Evolutionary conservation across 2,797 vertebrate genomes (phyloP), one percentile per base, ranked within the genome.

Genomic region (Anas capensis): DNA sequence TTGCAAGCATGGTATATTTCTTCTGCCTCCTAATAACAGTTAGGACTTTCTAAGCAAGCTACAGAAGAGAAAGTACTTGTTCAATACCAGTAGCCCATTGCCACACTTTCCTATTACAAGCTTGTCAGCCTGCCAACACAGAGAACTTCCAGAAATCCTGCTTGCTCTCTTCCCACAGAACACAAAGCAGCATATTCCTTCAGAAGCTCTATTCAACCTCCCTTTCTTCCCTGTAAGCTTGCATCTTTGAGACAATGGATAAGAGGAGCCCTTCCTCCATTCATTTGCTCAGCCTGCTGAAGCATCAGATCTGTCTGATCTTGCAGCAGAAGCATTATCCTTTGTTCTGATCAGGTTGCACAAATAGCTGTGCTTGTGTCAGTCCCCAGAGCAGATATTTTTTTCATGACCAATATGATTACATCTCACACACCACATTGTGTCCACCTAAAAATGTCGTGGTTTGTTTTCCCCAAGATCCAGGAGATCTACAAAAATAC

Each of bases 341-440:
- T 97, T 96, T 96, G 86, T 95, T 92, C 87, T 96, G 92, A 96
- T 82, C 96, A 95, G 82, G 96, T 93, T 86, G 88, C 83, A 96
- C 88, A 93, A 90, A 92, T 87, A 94, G 72, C 84, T 89, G 66
- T 72, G 58, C 85, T 86, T 91, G 76, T 95, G 82, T 85, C 84
- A 91, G 84, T 94, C 14, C 38, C 31, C 46, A 81, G 88, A 87
- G 53, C 83, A 82, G 86, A 86, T 58, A 76, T 77, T 90, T 64
- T 62, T 26, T 44, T 12, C 57, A 78, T 94, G 87, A 71, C 65
- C 80, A 69, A 4, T 87, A 82, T 58, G 72, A 82, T 38, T 79
- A 54, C 18, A 44, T 56, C 89, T 93, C 66, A 23, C 11, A 4
- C 53, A 83, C 77, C 90, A 64, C 44, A 62, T 11, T 85, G 61